phyloP scores from a whole-genome alignment of 2,888 invertebrate genomes.

The Epirrhoe alternata region DNA sequence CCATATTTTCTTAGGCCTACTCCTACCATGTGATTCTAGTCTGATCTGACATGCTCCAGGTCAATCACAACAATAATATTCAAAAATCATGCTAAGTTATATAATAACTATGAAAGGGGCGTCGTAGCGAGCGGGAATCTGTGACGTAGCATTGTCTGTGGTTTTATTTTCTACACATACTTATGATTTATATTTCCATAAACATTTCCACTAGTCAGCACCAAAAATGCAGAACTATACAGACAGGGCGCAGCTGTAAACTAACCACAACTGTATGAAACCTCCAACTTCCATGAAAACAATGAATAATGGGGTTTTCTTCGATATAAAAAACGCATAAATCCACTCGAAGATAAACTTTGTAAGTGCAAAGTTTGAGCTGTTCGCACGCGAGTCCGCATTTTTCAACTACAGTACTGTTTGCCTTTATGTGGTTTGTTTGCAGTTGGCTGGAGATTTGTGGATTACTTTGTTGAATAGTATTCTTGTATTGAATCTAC shows the following conservation, averaged over 20 bases:
- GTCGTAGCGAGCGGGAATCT: too few relatives aligned
- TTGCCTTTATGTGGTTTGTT: conserved; percentile 28
- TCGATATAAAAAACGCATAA: conserved; percentile 41
- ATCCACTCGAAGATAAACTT: conserved; percentile 44
- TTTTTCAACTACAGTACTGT: conserved; percentile 37
- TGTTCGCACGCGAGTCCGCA: conserved; percentile 38
- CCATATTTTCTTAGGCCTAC: neutral
- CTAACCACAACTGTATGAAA: conserved; percentile 27
- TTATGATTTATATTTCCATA: neutral
- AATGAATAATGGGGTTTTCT: conserved; percentile 39
- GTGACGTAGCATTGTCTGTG: too few relatives aligned
- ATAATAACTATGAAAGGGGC: too few relatives aligned
- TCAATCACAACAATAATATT: too few relatives aligned
- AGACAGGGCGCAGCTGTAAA: conserved; percentile 24
- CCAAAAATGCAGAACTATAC: neutral
- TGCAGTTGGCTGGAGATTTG: conserved; percentile 15
- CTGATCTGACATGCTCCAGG: too few relatives aligned
- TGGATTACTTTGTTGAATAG: neutral
- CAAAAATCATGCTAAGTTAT: too few relatives aligned
- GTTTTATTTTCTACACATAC: neutral
- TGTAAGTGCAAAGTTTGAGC: conserved; percentile 39
- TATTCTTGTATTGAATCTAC: too few relatives aligned
- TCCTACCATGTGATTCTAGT: too few relatives aligned
- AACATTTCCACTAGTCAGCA: neutral
- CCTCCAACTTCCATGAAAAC: conserved; percentile 30